Evolutionary conservation across 2,797 vertebrate genomes (phyloP).

Genomic region (Protonibea diacanthus): DNA sequence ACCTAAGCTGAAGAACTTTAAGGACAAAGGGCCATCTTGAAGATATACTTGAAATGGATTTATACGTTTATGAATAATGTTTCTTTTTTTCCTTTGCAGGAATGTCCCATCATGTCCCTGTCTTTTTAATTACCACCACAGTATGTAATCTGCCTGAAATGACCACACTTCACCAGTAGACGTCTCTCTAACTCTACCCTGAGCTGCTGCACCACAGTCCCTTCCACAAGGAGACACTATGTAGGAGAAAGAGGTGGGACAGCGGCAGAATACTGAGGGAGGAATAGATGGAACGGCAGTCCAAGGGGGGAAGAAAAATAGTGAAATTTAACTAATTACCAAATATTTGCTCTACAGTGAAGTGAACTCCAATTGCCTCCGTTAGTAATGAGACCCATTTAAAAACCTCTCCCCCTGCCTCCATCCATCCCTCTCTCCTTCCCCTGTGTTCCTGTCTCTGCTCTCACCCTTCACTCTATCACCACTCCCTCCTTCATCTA

Average conservation of each 20-base stretch:
- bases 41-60: background rate
- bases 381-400: constrained; percentile 58
- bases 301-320: constrained; percentile 29
- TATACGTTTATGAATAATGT: background rate
- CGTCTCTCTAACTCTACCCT: constrained; percentile 70
- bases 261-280: background rate
- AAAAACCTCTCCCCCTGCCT: constrained; percentile 13
- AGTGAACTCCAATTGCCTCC: constrained; percentile 48
- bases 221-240: background rate
- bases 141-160: constrained; percentile 16
- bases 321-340: constrained; percentile 58
- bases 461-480: constrained; percentile 8
- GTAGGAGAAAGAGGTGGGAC: constrained; percentile 6
- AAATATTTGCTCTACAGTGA: constrained; percentile 71
- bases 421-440: constrained; percentile 13
- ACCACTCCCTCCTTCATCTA: constrained; percentile 28
- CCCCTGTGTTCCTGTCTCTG: background rate
- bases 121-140: background rate
- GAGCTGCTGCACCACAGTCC: background rate
- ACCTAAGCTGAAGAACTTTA: background rate
- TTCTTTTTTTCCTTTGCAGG: background rate
- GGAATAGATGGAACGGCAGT: background rate
- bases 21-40: background rate
- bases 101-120: background rate
- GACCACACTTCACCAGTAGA: constrained; percentile 67